These are phyloP conservation scores for Hyaena hyaena DNA, from an alignment of 2,113 vertebrate species.

Conservation along the genomic window DNA sequence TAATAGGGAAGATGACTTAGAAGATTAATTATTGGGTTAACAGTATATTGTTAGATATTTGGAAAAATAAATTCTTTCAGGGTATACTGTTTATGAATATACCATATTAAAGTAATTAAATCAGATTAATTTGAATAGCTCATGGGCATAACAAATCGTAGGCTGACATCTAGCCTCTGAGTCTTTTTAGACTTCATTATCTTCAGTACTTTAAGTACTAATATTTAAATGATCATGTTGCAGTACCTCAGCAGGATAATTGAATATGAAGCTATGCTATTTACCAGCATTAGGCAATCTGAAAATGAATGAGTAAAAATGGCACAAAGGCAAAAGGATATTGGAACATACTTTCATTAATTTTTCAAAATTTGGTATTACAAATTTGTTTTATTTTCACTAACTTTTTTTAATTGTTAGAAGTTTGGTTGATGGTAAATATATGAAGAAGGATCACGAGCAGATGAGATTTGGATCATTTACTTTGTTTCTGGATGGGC, in stretches of 20 bases:
- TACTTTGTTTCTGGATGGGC: neutral
- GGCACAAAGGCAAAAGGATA: neutral
- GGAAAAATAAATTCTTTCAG: neutral
- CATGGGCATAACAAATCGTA: neutral
- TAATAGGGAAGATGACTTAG: neutral
- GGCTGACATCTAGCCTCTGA: neutral
- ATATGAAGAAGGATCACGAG: neutral
- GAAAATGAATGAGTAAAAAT: slow-evolving; percentile 24
- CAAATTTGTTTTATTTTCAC: neutral
- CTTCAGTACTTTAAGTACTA: neutral
- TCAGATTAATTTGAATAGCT: neutral
- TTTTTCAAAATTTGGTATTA: neutral
- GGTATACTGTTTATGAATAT: neutral
- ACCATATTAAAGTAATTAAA: neutral
- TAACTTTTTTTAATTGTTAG: neutral
- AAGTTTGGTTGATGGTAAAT: slow-evolving; percentile 33
- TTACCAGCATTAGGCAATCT: neutral
- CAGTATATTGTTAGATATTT: slow-evolving; percentile 16
- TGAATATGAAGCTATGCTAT: neutral
- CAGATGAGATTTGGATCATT: neutral
- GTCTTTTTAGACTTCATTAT: slow-evolving; percentile 23
- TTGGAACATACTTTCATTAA: neutral
- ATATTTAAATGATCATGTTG: neutral
- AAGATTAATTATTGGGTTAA: neutral
- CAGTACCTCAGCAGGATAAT: neutral